Evolutionary conservation across 2,888 invertebrate genomes (phyloP), one percentile per base, ranked within the genome.

Genomic region (Erebia palarica): DNA sequence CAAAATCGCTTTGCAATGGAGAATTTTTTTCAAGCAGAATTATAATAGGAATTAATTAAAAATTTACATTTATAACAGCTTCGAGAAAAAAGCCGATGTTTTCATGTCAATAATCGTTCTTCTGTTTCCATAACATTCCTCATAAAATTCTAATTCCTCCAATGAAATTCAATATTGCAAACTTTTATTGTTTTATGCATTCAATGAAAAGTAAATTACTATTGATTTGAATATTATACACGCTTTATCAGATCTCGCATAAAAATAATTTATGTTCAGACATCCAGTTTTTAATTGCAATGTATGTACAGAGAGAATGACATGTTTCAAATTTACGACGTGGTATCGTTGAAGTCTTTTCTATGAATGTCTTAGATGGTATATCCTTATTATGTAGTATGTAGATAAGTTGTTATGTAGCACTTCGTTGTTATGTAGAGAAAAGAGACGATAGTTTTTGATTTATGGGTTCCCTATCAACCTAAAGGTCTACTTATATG

Each of bases 271-370:
- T 27, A 57, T 21, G 21, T 21, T 13, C 21, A 13, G 2, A 27
- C 4, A 58, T 27, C 57, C 27, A 21, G 57, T 27, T 27, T 27
- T 58, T 27, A 58, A 58, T 58, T 58, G 27, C 27, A 58, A 21
- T 27, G 57, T 36, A 36, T 5, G 36, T 13, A 27, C 57, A 4
- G 21, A 27, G 27, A 58, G 27, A 27, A 58, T 58, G 57, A 13
- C 21, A 21, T 27, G 57, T 47, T 42, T 58, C 66, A 57, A 58
- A 13, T 47, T 47, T 47, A 11, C 16, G 57, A 49, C 47, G 70
- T 16, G 55, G 47, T 49, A 57, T 42, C 73, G 73, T 73, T 73
- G 73, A 71, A 69, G 65, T 73, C 73, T 73, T 73, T 73, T 71
- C 51, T 71, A 73, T 67, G 73, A 66, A 60, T n/a, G 59, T 60